Evolutionary conservation across 1,140 invertebrate genomes (phyloP).

Genomic region (Scaptomyza montana): DNA sequence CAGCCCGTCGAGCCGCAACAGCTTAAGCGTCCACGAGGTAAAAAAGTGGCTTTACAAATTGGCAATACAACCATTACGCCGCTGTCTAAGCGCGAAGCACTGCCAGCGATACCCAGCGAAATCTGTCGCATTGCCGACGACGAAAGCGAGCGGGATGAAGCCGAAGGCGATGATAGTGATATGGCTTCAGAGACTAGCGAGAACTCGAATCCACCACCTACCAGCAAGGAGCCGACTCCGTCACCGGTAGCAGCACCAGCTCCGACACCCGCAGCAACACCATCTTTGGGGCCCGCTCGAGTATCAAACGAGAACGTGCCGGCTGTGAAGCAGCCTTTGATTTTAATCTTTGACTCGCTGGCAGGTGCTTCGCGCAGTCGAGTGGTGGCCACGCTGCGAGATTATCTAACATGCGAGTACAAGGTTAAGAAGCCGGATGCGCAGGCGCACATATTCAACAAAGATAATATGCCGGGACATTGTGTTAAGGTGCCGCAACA

Average conservation of each 20-base stretch:
- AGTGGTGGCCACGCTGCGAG: constrained; percentile 93
- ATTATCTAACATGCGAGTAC: constrained; percentile 96
- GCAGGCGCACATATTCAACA: constrained; percentile 87
- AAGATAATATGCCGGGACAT: constrained; percentile 92
- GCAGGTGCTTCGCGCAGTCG: constrained; percentile 90
- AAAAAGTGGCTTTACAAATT: constrained; percentile 84
- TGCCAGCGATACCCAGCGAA: constrained; percentile 73
- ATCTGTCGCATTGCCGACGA: constrained; percentile 88
- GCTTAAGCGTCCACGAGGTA: constrained; percentile 84
- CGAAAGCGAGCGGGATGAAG: constrained; percentile 91
- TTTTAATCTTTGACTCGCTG: constrained; percentile 97
- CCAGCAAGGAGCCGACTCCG: constrained; percentile 41
- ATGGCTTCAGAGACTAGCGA: constrained; percentile 88
- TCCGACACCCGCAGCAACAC: constrained; percentile 2
- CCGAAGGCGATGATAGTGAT: constrained; percentile 89
- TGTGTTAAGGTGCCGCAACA: constrained; percentile 97
- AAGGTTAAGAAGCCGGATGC: constrained; percentile 88
- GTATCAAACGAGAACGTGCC: constrained; percentile 48
- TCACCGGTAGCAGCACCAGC: constrained; percentile 2
- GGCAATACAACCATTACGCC: constrained; percentile 89
- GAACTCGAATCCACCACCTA: constrained; percentile 71
- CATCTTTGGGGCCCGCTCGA: constrained; percentile 33
- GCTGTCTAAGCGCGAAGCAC: constrained; percentile 84
- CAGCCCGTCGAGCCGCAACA: constrained; percentile 85
- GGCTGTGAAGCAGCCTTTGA: constrained; percentile 88